Conservation (phyloP, 2,113 vertebrate species). For the Laticauda colubrina region DNA sequence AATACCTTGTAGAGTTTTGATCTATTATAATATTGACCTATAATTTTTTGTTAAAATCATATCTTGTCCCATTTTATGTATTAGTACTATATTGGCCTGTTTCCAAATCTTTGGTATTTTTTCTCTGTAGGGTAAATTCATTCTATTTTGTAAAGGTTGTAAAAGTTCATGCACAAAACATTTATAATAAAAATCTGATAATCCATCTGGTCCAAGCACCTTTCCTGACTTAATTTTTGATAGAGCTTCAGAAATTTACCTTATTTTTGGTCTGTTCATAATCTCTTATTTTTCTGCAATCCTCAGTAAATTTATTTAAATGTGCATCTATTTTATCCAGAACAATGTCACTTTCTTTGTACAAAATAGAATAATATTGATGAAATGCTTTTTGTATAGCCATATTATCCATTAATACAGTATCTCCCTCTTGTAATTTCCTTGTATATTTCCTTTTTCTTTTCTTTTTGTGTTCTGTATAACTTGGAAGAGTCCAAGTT, state of each 20-base stretch:
- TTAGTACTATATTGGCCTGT: not conserved
- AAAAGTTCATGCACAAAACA: not conserved
- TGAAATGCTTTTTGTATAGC: not conserved
- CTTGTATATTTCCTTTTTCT: not conserved
- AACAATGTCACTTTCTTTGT: not conserved
- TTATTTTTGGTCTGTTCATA: not conserved
- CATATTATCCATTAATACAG: not conserved
- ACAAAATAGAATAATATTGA: not conserved
- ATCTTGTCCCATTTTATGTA: not conserved
- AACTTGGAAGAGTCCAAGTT: too few relatives aligned
- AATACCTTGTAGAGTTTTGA: too few relatives aligned
- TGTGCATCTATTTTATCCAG: not conserved
- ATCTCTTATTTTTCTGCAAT: not conserved
- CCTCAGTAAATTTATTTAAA: not conserved
- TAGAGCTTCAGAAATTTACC: not conserved
- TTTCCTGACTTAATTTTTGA: not conserved
- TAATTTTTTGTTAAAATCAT: too few relatives aligned
- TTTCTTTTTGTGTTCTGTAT: not conserved
- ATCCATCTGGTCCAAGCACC: not conserved
- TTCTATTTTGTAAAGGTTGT: not conserved
- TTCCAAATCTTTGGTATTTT: not conserved
- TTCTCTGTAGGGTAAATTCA: not conserved
- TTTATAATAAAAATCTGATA: not conserved
- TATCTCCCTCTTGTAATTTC: not conserved
- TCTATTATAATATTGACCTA: too few relatives aligned